These are phyloP conservation scores for Sternarchorhynchus goeldii DNA, from an alignment of 2,797 vertebrate species.

Conservation along the genomic window DNA sequence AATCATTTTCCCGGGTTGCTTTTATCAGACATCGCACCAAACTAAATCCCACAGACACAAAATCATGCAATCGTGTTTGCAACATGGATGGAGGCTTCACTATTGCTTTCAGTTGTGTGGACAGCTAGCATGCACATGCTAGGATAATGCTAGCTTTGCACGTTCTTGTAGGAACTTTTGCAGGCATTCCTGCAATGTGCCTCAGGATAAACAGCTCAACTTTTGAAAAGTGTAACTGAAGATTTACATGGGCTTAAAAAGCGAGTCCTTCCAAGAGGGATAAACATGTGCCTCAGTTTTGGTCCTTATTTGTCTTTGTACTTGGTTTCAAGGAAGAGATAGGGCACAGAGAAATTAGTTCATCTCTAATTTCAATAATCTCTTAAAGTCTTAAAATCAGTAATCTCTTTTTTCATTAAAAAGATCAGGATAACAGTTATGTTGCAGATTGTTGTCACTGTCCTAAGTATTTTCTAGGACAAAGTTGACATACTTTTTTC, in stretches of 20 bases:
- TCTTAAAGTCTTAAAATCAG: too few relatives aligned
- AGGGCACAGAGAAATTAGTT: background rate
- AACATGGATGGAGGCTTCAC: background rate
- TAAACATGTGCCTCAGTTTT: conserved; percentile 71
- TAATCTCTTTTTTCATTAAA: background rate
- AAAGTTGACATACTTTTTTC: background rate
- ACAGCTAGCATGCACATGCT: conserved; percentile 21
- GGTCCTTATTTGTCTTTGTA: conserved; percentile 69
- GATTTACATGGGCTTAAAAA: conserved; percentile 62
- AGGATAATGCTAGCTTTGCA: conserved; percentile 15
- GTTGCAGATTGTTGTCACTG: background rate
- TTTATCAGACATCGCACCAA: background rate
- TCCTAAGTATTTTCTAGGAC: background rate
- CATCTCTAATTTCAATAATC: too few relatives aligned
- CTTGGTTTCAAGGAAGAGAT: background rate
- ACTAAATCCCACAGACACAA: conserved; percentile 15
- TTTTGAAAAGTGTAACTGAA: conserved; percentile 64
- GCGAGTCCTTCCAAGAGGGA: conserved; percentile 51
- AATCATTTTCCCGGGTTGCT: conserved; percentile 14
- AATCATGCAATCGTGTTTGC: conserved; percentile 10
- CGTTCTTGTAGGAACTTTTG: conserved; percentile 42
- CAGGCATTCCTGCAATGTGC: conserved; percentile 66
- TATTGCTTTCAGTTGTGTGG: background rate
- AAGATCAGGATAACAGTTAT: background rate
- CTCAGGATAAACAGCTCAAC: conserved; percentile 69